phyloP scores from a whole-genome alignment of 2,888 invertebrate genomes.

The Linyphia triangularis region DNA sequence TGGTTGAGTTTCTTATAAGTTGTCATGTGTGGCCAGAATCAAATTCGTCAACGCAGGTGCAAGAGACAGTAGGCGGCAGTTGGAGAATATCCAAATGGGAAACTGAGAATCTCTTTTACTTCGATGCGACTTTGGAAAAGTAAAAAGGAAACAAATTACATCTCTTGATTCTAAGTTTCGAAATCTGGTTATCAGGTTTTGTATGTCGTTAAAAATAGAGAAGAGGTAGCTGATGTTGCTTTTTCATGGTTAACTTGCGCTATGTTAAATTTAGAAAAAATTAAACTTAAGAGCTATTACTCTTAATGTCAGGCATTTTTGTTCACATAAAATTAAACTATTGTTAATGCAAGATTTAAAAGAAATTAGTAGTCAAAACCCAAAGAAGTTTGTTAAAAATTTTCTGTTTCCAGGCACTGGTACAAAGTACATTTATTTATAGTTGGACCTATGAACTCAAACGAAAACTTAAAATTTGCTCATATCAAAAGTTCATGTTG shows the following conservation, averaged over 20 bases:
- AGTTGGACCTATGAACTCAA: too few relatives aligned
- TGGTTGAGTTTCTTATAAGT: constrained; percentile 2
- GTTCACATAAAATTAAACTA: too few relatives aligned
- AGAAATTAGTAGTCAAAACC: too few relatives aligned
- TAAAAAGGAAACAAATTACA: not conserved
- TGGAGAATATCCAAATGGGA: constrained; percentile 29
- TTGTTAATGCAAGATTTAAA: too few relatives aligned
- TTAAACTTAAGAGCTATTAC: too few relatives aligned
- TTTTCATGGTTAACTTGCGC: not conserved
- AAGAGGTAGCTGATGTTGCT: not conserved
- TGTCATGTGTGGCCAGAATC: constrained; percentile 1
- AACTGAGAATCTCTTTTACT: not conserved
- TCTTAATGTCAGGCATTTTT: too few relatives aligned
- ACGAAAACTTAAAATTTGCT: too few relatives aligned
- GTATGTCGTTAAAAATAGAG: not conserved
- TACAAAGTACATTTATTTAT: too few relatives aligned
- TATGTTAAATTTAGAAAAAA: not conserved
- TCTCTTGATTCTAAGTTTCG: not conserved
- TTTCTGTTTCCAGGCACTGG: too few relatives aligned
- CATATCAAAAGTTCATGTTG: too few relatives aligned
- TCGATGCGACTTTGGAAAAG: constrained; percentile 8
- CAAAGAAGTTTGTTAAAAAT: too few relatives aligned
- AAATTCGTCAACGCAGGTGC: constrained; percentile 26
- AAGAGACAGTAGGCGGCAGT: constrained; percentile 18
- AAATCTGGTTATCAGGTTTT: not conserved